These are phyloP conservation scores for Ceuthmochares aereus DNA, from an alignment of 2,113 vertebrate species.

Conservation along the genomic window DNA sequence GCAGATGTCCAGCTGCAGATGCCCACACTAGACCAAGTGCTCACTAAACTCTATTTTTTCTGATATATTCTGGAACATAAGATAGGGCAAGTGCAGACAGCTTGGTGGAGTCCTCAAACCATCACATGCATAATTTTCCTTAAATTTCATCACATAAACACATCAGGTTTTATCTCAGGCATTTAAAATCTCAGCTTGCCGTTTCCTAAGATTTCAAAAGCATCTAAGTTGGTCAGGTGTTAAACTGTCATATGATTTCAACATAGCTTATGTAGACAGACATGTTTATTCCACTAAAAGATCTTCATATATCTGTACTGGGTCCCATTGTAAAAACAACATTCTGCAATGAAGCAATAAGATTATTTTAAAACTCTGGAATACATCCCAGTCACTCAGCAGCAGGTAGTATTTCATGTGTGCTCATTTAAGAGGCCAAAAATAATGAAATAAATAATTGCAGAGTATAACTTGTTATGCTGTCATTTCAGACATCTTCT, in stretches of 20 bases:
- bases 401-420: neutral
- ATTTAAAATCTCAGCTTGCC: neutral
- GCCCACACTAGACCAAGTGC: neutral
- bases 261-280: neutral
- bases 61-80: neutral
- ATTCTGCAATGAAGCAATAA: neutral
- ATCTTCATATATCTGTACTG: neutral
- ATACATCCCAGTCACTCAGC: neutral
- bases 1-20: neutral
- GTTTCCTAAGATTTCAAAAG: neutral
- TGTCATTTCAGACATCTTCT: neutral
- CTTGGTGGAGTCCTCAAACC: neutral
- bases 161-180: neutral
- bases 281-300: neutral
- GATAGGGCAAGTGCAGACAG: neutral
- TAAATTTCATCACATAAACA: neutral
- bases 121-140: neutral
- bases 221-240: neutral
- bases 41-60: neutral
- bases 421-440: neutral
- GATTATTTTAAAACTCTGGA: neutral
- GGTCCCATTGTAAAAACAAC: neutral
- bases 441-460: constrained; percentile 5
- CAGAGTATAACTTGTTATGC: neutral
- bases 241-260: neutral